Evolutionary conservation across 2,888 invertebrate species (phyloP).

Genomic region (Ischnura elegans): DNA sequence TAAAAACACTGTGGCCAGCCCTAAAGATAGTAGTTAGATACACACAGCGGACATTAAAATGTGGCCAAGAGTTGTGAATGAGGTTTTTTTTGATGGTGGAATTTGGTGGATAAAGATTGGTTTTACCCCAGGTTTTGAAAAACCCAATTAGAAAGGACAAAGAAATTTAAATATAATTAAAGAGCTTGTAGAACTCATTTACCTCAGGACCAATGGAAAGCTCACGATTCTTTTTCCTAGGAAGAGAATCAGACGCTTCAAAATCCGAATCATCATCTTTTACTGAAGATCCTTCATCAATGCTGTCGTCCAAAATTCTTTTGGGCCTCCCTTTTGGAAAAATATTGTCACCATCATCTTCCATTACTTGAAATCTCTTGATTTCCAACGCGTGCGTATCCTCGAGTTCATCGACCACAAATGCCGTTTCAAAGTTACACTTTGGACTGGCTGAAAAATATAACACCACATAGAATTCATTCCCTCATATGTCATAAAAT

Average conservation of each 20-base stretch:
- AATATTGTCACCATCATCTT: background rate
- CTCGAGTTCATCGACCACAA: background rate
- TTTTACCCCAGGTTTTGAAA: no score
- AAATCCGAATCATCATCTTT: conserved; percentile 45
- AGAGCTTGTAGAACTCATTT: no score
- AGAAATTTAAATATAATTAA: background rate
- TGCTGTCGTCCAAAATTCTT: background rate
- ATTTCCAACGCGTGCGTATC: background rate
- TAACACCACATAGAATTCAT: background rate
- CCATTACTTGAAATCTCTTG: background rate
- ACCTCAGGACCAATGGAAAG: background rate
- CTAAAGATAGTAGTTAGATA: background rate
- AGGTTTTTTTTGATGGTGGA: no score
- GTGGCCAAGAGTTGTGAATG: background rate
- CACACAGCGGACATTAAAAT: background rate
- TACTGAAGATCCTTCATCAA: background rate
- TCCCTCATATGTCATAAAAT: background rate
- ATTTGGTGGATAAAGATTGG: background rate
- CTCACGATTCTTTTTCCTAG: background rate
- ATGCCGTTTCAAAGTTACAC: conserved; percentile 28
- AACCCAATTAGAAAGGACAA: background rate
- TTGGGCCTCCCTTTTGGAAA: background rate
- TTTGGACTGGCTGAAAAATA: background rate
- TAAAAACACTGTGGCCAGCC: background rate
- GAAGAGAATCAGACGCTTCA: background rate